A percentile compares a stretch with the other conserved stretches of the same genome.
Evolutionary conservation across 2,113 vertebrate genomes (phyloP).

Genomic region (Engraulis encrasicolus): DNA sequence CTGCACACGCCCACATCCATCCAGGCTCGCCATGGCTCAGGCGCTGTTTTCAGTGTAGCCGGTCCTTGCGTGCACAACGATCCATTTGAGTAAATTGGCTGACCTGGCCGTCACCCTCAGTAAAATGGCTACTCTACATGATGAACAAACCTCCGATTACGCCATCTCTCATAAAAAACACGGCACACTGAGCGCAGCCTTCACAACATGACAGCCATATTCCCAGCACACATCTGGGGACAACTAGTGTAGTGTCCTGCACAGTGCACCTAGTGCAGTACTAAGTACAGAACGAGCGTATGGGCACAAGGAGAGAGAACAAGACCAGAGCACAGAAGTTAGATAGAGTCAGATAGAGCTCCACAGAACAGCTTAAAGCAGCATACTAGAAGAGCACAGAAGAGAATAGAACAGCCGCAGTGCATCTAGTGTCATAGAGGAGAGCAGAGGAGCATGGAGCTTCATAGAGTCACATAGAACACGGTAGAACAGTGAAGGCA

Average conservation of each 20-base stretch:
- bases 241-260: not conserved
- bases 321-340: no score
- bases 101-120: not conserved
- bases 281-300: no score
- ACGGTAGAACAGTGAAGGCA: no score
- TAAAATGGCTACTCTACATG: not conserved
- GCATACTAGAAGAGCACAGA: not conserved
- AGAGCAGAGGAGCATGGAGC: no score
- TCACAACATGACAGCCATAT: not conserved
- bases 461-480: no score
- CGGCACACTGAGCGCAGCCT: not conserved
- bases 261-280: no score
- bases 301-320: no score
- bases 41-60: not conserved
- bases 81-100: constrained; percentile 7
- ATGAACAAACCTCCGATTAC: not conserved
- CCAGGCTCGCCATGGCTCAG: no score
- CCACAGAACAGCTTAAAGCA: no score
- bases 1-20: not conserved
- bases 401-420: no score
- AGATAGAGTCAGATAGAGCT: no score
- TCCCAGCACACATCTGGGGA: not conserved
- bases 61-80: not conserved
- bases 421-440: no score
- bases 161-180: not conserved